These are phyloP conservation scores for Drosophila eugracilis DNA, from an alignment of 1,140 invertebrate genomes.

Conservation along the genomic window DNA sequence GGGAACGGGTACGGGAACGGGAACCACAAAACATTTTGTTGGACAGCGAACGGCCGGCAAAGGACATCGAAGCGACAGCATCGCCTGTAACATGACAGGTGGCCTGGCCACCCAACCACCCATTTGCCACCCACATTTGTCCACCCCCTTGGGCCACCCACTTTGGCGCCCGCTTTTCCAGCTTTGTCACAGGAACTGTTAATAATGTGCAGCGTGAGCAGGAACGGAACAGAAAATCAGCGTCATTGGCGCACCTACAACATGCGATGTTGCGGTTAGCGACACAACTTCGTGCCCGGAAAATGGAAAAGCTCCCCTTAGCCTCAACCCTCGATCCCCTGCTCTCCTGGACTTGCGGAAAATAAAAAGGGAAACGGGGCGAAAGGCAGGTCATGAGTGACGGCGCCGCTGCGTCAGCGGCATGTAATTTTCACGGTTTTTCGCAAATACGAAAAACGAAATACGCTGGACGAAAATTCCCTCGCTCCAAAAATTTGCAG, in stretches of 20 bases:
- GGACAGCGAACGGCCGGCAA: constrained; percentile 79
- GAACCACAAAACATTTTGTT: constrained; percentile 84
- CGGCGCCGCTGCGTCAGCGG: constrained; percentile 74
- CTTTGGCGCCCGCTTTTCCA: constrained; percentile 6
- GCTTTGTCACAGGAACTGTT: constrained; percentile 83
- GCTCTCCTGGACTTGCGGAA: neutral
- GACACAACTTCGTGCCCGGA: constrained; percentile 78
- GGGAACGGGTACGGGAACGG: constrained; percentile 46
- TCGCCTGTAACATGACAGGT: constrained; percentile 75
- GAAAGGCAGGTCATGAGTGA: constrained; percentile 64
- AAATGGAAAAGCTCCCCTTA: constrained; percentile 38
- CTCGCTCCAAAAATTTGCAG: constrained; percentile 9
- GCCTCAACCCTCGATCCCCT: neutral
- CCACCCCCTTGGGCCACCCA: neutral
- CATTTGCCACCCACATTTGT: neutral
- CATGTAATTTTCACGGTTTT: constrained; percentile 79
- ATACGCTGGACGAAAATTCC: constrained; percentile 62
- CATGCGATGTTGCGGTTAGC: constrained; percentile 82
- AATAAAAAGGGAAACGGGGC: constrained; percentile 43
- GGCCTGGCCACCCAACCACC: constrained; percentile 24
- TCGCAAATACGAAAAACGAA: constrained; percentile 77
- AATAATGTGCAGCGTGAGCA: constrained; percentile 73
- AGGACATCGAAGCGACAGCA: constrained; percentile 63
- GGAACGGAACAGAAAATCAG: constrained; percentile 78
- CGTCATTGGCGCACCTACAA: constrained; percentile 84